A percentile compares a stretch with the other conserved stretches of the same genome.
Evolutionary conservation across 2,797 vertebrate genomes (phyloP).

Genomic region (Clarias pachynema): DNA sequence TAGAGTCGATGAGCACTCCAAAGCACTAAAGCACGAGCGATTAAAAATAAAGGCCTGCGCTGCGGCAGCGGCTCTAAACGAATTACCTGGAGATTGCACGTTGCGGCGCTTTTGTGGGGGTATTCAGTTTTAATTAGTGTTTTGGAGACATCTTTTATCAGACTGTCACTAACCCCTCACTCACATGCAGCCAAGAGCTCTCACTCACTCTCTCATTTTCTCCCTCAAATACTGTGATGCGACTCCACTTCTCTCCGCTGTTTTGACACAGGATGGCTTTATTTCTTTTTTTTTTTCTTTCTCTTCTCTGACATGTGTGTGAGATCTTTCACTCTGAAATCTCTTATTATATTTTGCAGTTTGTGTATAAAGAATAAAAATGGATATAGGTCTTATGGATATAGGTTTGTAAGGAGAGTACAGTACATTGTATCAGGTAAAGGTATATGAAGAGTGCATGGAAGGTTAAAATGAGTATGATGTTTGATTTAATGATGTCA

Average conservation of each 20-base stretch:
- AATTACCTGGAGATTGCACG: conserved; percentile 79
- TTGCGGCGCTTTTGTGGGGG: conserved; percentile 72
- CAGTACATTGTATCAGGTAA: no score
- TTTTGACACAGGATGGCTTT: conserved; percentile 63
- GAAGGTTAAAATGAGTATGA: no score
- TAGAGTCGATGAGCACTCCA: conserved; percentile 67
- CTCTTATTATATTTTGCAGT: no score
- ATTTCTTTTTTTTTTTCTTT: neutral
- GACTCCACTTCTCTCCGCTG: conserved; percentile 67
- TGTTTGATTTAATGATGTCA: no score
- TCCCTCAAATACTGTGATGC: conserved; percentile 52
- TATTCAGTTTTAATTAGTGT: conserved; percentile 83
- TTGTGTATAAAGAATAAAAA: neutral
- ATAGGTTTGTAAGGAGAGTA: neutral
- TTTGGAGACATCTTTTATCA: conserved; percentile 80
- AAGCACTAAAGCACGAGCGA: conserved; percentile 67
- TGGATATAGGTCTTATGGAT: neutral
- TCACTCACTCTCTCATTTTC: conserved; percentile 54
- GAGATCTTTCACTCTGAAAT: neutral
- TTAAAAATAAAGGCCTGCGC: conserved; percentile 66
- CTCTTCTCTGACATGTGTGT: neutral
- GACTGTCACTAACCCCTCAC: conserved; percentile 75
- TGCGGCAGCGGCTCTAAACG: conserved; percentile 74
- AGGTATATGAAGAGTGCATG: no score
- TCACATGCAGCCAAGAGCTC: conserved; percentile 44